These are phyloP conservation scores for Sciaenops ocellatus DNA, from an alignment of 2,797 vertebrate genomes.

Conservation along the genomic window DNA sequence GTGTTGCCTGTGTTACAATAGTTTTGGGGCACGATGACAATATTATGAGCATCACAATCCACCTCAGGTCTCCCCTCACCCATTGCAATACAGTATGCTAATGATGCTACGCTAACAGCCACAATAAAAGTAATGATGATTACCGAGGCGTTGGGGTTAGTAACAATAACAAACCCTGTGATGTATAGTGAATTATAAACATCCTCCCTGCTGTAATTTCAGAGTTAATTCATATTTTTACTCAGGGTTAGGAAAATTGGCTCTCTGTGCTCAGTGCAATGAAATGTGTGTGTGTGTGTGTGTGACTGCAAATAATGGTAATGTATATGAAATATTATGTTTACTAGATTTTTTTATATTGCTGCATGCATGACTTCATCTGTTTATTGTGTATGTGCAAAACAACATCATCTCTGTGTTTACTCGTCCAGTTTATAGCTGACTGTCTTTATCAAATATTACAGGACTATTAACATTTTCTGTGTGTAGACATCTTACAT, in stretches of 20 bases:
- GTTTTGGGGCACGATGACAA: constrained; percentile 41
- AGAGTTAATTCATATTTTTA: constrained; percentile 51
- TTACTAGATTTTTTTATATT: constrained; percentile 13
- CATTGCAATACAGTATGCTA: constrained; percentile 63
- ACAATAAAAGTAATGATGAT: constrained; percentile 73
- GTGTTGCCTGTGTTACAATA: constrained; percentile 50
- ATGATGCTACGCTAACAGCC: constrained; percentile 69
- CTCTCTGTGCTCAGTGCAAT: constrained; percentile 3
- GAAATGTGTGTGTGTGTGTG: constrained; percentile 9
- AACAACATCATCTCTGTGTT: neutral
- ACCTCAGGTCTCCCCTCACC: constrained; percentile 54
- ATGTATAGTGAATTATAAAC: constrained; percentile 64
- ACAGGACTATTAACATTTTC: neutral
- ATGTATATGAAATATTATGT: constrained; percentile 19
- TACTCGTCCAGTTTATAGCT: constrained; percentile 3
- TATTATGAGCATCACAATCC: constrained; percentile 50
- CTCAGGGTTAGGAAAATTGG: constrained; percentile 37
- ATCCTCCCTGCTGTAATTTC: constrained; percentile 51
- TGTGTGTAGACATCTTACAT: neutral
- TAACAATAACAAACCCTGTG: constrained; percentile 61
- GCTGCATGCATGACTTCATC: constrained; percentile 39
- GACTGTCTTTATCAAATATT: neutral
- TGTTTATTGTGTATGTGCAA: constrained; percentile 22
- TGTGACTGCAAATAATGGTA: constrained; percentile 17
- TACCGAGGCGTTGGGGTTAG: constrained; percentile 36